Base-by-base conservation (phyloP, 2,888 invertebrate genomes). In the Azorinus chamasolen region DNA sequence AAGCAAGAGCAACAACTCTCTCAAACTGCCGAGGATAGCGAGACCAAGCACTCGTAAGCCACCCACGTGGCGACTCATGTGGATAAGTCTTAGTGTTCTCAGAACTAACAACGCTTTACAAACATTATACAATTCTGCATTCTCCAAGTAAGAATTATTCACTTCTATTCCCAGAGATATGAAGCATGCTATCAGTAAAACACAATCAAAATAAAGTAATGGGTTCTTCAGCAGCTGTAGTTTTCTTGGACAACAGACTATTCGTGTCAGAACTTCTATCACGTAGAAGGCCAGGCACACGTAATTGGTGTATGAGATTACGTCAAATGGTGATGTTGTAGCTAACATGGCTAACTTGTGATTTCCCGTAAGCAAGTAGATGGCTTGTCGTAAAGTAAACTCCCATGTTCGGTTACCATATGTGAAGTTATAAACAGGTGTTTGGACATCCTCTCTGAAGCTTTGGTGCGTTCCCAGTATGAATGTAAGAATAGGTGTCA, bases 1-100 rank as follows among this genome's bases (percentile, higher is more conserved):
- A 12, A 83, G 70, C 48, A 90, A 73, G 22, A 89, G 69, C 0
- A 83, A 51, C 14, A 91, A 65, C 50, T 91, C 89, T 61, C 79
- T 83, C 12, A 78, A 59, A 45, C 86, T 88, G 24, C 83, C 78
- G 45, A 83, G 85, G 20, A 90, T 61, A 1, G 90, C 83, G 55
- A 88, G 73, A 14, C 76, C 75, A 37, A 91, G 76, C 6, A 91
- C 83, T 55, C 83, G 73, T 6, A 89, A 58, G 2, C 88, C 77
- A 20, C 58, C 58, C 14, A 72, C 43, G 20, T 73, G 68, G 3
- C 58, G 66, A 4, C 62, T 51, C 2, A 77, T 51, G 2, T 76
- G 65, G n/a, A 81, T 53, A 32, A 81, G 22, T 1, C 81, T 58
- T 24, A 77, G 55, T 18, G 74, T 54, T 20, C 81, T 62, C 12